phyloP scores from a whole-genome alignment of 2,888 invertebrate genomes.

The Drosophila sordidapex region DNA sequence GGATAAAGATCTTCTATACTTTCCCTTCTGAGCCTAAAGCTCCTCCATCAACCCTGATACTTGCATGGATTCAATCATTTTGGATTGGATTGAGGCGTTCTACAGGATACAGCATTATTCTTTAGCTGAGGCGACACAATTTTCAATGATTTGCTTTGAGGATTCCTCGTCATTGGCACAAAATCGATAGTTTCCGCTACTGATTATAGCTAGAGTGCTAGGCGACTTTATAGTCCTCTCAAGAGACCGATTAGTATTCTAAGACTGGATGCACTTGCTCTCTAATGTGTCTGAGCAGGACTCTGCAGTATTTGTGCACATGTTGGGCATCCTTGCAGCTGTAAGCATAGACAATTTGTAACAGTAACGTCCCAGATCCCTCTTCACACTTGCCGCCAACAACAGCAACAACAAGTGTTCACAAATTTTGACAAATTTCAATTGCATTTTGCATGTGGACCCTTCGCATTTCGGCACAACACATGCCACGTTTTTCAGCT shows the following conservation, averaged over 20 bases:
- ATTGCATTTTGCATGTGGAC: conserved; percentile 62
- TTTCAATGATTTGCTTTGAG: not conserved
- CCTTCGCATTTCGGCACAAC: conserved; percentile 37
- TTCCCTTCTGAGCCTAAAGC: not conserved
- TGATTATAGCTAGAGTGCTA: not conserved
- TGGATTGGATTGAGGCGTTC: not conserved
- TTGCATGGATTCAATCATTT: not conserved
- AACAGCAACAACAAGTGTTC: conserved; percentile 29
- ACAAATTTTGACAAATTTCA: conserved; percentile 55
- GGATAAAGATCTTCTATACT: not conserved
- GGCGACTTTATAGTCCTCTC: not conserved
- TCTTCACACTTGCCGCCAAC: conserved; percentile 59
- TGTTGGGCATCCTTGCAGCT: conserved; percentile 21
- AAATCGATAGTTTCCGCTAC: not conserved
- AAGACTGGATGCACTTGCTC: not conserved
- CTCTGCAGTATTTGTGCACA: not conserved
- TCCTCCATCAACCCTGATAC: not conserved
- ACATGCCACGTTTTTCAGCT: conserved; percentile 50
- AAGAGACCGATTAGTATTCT: not conserved
- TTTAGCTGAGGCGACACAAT: not conserved
- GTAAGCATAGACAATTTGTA: conserved; percentile 62
- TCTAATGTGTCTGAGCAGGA: not conserved
- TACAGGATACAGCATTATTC: not conserved
- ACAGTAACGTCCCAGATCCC: conserved; percentile 5
- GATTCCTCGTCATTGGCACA: not conserved